A percentile compares a stretch with the other conserved stretches of the same genome.
Conservation (phyloP, 2,113 vertebrate genomes). For the Sialia sialis region DNA sequence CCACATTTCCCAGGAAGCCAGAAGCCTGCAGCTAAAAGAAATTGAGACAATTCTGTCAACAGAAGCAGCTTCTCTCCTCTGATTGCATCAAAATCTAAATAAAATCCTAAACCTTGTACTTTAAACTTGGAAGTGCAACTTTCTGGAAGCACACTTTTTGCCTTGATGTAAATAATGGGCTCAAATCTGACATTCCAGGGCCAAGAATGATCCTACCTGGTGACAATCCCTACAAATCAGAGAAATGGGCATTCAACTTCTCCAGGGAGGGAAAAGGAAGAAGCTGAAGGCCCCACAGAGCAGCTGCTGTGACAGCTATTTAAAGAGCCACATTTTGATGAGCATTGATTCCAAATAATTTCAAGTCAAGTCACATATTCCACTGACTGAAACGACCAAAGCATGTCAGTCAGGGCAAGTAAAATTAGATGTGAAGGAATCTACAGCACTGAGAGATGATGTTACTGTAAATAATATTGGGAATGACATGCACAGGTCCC, state of each 20-base stretch:
- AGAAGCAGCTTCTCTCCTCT: not conserved
- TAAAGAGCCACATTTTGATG: not conserved
- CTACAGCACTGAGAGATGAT: not conserved
- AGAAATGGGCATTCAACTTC: not conserved
- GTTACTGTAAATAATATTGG: not conserved
- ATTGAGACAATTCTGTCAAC: not conserved
- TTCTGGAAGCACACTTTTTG: not conserved
- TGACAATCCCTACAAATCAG: not conserved
- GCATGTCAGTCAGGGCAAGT: not conserved
- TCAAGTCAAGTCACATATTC: not conserved
- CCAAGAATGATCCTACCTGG: not conserved
- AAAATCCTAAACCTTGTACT: not conserved
- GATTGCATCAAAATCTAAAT: not conserved
- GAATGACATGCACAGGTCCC: not conserved
- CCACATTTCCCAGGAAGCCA: slow-evolving; percentile 81
- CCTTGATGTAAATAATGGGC: not conserved
- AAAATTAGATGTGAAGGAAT: not conserved
- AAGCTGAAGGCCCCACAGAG: not conserved
- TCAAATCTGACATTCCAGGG: not conserved
- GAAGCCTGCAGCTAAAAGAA: slow-evolving; percentile 81
- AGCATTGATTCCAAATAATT: not conserved
- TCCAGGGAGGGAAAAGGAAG: not conserved
- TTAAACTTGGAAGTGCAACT: not conserved
- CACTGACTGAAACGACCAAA: not conserved
- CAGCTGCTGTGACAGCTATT: not conserved